Evolutionary conservation across 2,113 vertebrate species (phyloP).

Genomic region (Mormyrus lacerda): DNA sequence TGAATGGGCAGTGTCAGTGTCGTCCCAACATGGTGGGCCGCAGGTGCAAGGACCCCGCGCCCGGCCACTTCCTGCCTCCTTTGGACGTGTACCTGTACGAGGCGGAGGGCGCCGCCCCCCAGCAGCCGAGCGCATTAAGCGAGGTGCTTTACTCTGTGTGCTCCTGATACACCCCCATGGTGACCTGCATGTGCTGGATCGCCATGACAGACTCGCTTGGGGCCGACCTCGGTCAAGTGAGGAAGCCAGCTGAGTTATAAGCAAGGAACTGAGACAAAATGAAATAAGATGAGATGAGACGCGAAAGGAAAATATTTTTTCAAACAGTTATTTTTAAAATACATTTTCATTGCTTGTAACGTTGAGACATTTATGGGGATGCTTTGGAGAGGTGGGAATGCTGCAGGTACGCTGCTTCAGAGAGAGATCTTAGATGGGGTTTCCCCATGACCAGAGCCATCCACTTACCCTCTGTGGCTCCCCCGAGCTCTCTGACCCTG

Average conservation of each 20-base stretch:
- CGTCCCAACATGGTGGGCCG: constrained; percentile 64
- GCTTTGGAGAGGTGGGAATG: neutral
- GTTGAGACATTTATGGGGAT: neutral
- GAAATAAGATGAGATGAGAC: neutral
- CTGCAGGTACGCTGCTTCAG: neutral
- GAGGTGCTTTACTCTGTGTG: constrained; percentile 48
- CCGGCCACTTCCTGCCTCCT: constrained; percentile 67
- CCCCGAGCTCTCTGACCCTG: neutral
- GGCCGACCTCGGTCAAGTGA: neutral
- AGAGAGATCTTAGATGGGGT: neutral
- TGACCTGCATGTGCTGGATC: neutral
- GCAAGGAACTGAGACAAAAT: neutral
- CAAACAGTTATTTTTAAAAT: neutral
- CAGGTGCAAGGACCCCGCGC: constrained; percentile 64
- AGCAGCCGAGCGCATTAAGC: constrained; percentile 43
- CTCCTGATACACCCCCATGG: neutral
- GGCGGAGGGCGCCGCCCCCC: constrained; percentile 63
- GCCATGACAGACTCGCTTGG: neutral
- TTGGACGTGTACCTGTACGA: constrained; percentile 80
- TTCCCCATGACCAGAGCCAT: neutral
- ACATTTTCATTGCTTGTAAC: neutral
- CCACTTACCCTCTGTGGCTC: neutral
- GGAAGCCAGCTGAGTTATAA: neutral
- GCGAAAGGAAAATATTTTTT: neutral
- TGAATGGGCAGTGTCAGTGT: constrained; percentile 71